These are phyloP conservation scores for Mycalesis mineus DNA, from an alignment of 2,888 invertebrate species.

Conservation along the genomic window DNA sequence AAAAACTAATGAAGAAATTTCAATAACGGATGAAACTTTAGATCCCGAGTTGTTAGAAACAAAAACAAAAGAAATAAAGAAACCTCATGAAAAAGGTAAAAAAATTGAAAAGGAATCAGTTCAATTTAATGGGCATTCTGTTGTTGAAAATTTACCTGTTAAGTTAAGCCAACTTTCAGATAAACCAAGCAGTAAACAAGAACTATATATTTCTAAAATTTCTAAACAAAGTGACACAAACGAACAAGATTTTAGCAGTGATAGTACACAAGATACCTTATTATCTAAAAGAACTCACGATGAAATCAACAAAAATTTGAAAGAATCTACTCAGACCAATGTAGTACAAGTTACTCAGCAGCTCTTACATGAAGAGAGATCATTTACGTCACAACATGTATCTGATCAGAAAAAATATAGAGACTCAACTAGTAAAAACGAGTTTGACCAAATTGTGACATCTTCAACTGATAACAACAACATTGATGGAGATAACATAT, in stretches of 20 bases:
- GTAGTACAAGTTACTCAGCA: constrained; percentile 40
- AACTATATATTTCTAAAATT: not conserved
- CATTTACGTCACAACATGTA: constrained; percentile 32
- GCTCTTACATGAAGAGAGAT: constrained; percentile 40
- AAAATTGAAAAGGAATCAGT: constrained; percentile 5
- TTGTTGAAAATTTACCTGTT: not conserved
- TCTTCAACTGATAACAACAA: constrained; percentile 38
- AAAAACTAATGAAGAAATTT: constrained; percentile 38
- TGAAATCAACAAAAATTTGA: constrained; percentile 27
- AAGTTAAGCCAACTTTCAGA: not conserved
- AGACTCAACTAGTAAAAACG: constrained; percentile 15
- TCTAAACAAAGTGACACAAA: not conserved
- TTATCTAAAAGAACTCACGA: constrained; percentile 26
- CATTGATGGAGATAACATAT: constrained; percentile 42
- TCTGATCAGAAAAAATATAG: constrained; percentile 27
- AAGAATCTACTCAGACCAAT: constrained; percentile 32
- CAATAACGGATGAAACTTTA: constrained; percentile 32
- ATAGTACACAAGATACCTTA: not conserved
- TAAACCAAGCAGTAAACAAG: not conserved
- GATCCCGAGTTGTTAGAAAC: constrained; percentile 13
- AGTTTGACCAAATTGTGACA: not conserved
- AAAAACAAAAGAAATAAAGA: constrained; percentile 15
- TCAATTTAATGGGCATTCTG: constrained; percentile 22
- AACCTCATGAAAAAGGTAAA: not conserved
- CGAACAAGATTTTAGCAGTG: not conserved